A percentile compares a stretch with the other conserved stretches of the same genome.
phyloP scores from a whole-genome alignment of 2,797 vertebrate species.

The Danionella dracula region DNA sequence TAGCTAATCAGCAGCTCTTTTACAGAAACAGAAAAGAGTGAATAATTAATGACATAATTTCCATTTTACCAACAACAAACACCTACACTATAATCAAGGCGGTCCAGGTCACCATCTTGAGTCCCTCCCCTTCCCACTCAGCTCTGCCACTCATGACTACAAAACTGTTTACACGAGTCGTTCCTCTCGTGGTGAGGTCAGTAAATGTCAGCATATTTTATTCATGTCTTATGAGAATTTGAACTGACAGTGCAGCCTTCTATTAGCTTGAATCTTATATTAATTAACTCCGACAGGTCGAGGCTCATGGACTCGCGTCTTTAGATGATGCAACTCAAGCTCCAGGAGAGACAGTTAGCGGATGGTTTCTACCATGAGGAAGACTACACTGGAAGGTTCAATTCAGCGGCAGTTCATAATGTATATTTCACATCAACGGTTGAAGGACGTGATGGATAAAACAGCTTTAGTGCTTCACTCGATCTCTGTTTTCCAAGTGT shows the following conservation, averaged over 20 bases:
- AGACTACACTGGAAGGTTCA: background rate
- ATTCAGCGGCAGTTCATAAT: background rate
- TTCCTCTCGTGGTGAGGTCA: constrained; percentile 34
- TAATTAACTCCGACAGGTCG: constrained; percentile 13
- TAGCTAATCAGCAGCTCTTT: too few species aligned
- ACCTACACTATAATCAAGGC: too few species aligned
- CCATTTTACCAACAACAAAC: too few species aligned
- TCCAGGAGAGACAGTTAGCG: background rate
- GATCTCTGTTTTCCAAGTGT: background rate
- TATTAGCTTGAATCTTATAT: constrained; percentile 25
- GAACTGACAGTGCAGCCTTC: constrained; percentile 26
- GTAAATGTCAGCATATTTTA: constrained; percentile 51
- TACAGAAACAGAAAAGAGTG: too few species aligned
- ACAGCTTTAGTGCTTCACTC: background rate
- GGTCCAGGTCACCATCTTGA: too few species aligned
- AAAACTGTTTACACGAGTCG: constrained; percentile 21
- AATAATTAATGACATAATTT: too few species aligned
- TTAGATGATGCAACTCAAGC: background rate
- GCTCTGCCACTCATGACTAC: background rate
- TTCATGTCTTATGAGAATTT: constrained; percentile 42
- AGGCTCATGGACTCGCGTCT: background rate
- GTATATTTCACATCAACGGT: background rate
- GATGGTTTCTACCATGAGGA: background rate
- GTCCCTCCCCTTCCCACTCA: background rate
- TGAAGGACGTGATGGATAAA: background rate